phyloP scores from a whole-genome alignment of 2,113 vertebrate genomes.

The Urocitellus parryii region DNA sequence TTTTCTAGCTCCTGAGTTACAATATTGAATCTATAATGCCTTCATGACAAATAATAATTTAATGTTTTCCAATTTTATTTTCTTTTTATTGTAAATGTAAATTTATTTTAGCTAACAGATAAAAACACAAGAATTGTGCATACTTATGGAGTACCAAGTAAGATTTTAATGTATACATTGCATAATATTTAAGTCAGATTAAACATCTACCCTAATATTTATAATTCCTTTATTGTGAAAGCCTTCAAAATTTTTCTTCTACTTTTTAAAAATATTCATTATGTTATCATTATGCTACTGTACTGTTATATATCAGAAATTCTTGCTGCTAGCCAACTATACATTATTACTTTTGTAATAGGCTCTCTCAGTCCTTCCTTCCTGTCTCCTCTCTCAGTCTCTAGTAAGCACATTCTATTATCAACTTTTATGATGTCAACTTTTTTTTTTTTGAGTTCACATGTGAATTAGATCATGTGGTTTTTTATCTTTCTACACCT shows the following conservation, averaged over 20 bases:
- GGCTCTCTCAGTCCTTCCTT: neutral
- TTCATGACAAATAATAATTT: neutral
- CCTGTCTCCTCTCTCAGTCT: neutral
- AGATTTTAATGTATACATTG: neutral
- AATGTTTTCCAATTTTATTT: neutral
- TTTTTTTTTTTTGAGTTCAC: neutral
- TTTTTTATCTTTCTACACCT: neutral
- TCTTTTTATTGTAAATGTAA: too few relatives aligned
- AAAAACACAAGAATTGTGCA: too few relatives aligned
- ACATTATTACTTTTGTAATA: neutral
- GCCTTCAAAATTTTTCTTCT: neutral
- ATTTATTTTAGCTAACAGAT: too few relatives aligned
- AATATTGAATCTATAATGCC: neutral
- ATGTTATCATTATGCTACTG: neutral
- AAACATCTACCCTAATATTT: neutral
- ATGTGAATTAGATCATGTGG: neutral
- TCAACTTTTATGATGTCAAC: too few relatives aligned
- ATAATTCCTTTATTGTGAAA: neutral
- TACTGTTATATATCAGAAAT: neutral
- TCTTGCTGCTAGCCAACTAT: neutral
- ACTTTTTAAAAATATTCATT: neutral
- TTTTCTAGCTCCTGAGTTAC: neutral
- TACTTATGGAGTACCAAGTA: neutral
- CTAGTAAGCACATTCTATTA: neutral
- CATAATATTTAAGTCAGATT: neutral